Base-by-base conservation (phyloP, 2,113 vertebrate genomes). In the Carassius carassius region DNA sequence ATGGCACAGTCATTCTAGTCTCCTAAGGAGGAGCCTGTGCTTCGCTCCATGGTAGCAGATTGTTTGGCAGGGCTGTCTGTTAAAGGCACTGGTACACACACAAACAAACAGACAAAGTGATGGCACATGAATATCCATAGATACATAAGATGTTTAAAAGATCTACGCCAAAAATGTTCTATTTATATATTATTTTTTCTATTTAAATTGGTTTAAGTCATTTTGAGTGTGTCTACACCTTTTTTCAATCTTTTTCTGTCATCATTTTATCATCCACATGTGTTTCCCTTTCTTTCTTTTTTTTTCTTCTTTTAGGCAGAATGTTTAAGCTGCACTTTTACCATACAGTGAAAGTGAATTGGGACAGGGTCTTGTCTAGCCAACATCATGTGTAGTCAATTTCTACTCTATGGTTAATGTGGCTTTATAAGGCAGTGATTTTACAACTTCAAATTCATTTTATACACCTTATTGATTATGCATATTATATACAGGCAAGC, bases 31-130 rank as follows among this genome's bases (percentile, higher is more conserved):
- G 75, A 75, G 80, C 41, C 47, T n/a, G 60, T 84, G 76, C 72
- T 79, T 65, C 47, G 65, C 83, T 67, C 82, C 81, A 74, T 84
- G 62, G 60, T 75, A 80, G 85, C 89, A 87, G 89, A 88, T 86
- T 88, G 86, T 63, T 82, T 88, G 87, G 86, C 75, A 72, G 49
- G 63, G 73, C 81, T 49, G 83, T 82, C 70, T 85, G 82, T 73
- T 29, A 51, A 75, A 78, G 78, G 79, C 85, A 88, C 70, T 23
- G 77, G 62, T 21, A 74, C 49, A 80, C 58, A 81, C 72, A 67
- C 37, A 14, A 14, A 79, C 37, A 37, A 5, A 82, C 4, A 63
- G 12, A 63, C 23, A 63, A 60, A 81, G 37, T 81, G 47, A 63
- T 54, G 74, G 74, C 74, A 76, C 44, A 75, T 75, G 19, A 2